Evolutionary conservation across 1,140 invertebrate species (phyloP), one percentile per base, ranked within the genome.

Genomic region (Penaeus japonicus): DNA sequence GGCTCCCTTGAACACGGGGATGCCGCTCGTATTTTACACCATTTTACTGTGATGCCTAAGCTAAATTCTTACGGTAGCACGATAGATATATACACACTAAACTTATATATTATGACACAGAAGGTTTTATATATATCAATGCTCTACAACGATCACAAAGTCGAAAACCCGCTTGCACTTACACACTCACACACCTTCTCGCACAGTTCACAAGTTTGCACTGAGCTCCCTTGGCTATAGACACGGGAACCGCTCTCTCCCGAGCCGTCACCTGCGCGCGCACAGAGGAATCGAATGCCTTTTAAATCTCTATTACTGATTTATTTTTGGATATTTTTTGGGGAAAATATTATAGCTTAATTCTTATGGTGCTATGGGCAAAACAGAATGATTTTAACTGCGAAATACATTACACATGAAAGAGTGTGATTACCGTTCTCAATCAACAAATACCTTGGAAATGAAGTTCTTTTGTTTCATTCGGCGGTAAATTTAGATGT

Each of bases 191-290:
- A 79, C 39, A 54, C 77, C 77, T 79, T 79, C 77, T 79, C 77
- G 77, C 77, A 79, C 77, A 53, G 77, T 79, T 53, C 39, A 79
- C 77, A 79, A 79, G 77, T 79, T 79, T 53, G 77, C 77, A 79
- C 77, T 79, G 77, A 79, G 77, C 39, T 79, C 39, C 18, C 39
- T 27, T 79, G 77, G 77, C 39, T 79, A 79, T 79, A 79, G 77
- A 79, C 39, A 12, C 77, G 77, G n/a, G 77, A 79, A 79, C 39
- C 77, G 17, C 39, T 53, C 39, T 79, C 47, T 54, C 30, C 77
- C 77, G 22, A 30, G 77, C 54, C 27, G 77, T 79, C 77, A 79
- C 77, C 77, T 79, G 77, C 77, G 77, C 77, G 77, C 77, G 77
- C 77, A 79, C 7, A 53, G 54, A 7, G 54, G 39, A 53, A 79